Conservation (phyloP, 2,113 vertebrate species). For the Nothocercus julius region DNA sequence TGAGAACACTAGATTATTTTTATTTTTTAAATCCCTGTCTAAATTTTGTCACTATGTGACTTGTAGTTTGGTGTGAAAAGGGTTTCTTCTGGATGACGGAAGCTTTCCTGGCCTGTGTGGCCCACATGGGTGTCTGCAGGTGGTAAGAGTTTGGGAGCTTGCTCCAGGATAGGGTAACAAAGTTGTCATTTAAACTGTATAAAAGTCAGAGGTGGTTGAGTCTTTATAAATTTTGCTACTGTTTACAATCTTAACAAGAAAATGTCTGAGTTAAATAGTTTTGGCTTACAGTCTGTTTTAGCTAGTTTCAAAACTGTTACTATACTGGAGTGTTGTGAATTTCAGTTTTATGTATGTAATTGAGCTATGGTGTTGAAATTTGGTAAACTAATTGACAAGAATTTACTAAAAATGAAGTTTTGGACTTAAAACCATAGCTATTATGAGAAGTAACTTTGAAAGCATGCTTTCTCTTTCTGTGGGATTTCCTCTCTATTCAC, state of each 20-base stretch:
- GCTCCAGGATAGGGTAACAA: not conserved
- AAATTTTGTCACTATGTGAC: not conserved
- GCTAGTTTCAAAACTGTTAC: not conserved
- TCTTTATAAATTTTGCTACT: not conserved
- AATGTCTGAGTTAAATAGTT: not conserved
- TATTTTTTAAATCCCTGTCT: not conserved
- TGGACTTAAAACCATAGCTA: not conserved
- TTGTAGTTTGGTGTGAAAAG: not conserved
- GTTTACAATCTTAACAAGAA: not conserved
- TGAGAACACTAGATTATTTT: not conserved
- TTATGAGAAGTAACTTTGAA: not conserved
- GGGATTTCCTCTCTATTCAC: not conserved
- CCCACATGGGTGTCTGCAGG: not conserved
- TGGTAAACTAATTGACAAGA: not conserved
- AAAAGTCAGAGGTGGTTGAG: not conserved
- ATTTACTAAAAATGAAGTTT: not conserved
- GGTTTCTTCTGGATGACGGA: not conserved
- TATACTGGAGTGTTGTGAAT: not conserved
- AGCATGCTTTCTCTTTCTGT: fast-evolving
- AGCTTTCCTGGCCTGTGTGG: not conserved
- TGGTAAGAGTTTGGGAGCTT: not conserved
- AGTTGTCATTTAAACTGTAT: not conserved
- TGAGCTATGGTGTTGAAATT: not conserved
- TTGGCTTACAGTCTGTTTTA: not conserved
- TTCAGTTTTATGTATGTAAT: not conserved